Percentiles rank a stretch among this genome's conserved stretches.
phyloP scores from a whole-genome alignment of 2,888 invertebrate genomes.

The Prenolepis imparis region DNA sequence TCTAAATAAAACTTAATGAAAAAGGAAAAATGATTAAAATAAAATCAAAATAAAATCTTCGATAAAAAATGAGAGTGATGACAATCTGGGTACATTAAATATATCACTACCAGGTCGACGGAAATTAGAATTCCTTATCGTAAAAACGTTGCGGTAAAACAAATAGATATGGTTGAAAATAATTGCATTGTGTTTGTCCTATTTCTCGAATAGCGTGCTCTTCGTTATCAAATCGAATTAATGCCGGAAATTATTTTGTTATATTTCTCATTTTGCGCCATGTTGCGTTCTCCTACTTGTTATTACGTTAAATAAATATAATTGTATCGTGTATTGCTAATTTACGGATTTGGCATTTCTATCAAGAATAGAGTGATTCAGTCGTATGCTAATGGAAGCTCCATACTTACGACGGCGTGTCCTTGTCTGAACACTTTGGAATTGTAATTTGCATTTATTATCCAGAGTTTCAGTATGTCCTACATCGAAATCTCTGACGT shows the following conservation, averaged over 20 bases:
- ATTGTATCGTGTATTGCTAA: conserved; percentile 4
- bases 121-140: conserved; percentile 37
- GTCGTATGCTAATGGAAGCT: conserved; percentile 40
- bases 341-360: neutral
- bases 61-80: neutral
- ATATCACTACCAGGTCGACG: neutral
- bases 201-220: neutral
- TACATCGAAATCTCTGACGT: conserved; percentile 50
- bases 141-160: conserved; percentile 4
- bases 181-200: neutral
- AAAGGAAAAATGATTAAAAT: neutral
- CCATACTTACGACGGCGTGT: conserved; percentile 42
- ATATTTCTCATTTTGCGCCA: conserved; percentile 1
- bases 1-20: neutral
- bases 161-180: neutral
- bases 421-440: conserved; percentile 47
- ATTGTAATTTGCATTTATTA: conserved; percentile 53
- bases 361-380: neutral
- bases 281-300: neutral
- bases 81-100: neutral
- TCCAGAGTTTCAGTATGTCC: conserved; percentile 42
- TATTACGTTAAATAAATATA: conserved; percentile 1
- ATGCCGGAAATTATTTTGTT: conserved; percentile 2
- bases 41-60: conserved; percentile 9
- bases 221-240: conserved; percentile 4